Conservation (phyloP, 2,797 vertebrate species). For the Phoebastria nigripes region DNA sequence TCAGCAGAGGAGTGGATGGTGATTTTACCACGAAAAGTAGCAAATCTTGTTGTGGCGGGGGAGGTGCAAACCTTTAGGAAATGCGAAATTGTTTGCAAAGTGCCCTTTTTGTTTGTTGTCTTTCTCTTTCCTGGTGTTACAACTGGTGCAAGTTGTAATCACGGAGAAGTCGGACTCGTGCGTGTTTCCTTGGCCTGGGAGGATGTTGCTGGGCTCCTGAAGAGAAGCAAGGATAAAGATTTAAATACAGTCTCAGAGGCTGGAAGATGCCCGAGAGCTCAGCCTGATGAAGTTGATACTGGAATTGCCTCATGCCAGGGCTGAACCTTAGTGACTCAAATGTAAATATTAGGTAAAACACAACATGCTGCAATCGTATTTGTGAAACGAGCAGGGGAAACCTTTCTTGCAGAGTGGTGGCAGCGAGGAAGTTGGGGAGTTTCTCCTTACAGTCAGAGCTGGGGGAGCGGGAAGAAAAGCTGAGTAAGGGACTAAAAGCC, state of each 20-base stretch:
- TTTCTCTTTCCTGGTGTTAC: not conserved
- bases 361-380: not conserved
- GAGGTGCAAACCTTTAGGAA: not conserved
- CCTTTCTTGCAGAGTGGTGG: not conserved
- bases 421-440: accelerated
- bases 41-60: not conserved
- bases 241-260: not conserved
- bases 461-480: not conserved
- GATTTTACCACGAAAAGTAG: not conserved
- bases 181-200: not conserved
- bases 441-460: not conserved
- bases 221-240: not conserved
- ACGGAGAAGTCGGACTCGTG: accelerated
- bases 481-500: not conserved
- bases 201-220: not conserved
- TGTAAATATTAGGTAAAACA: not conserved
- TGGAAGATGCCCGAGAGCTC: not conserved
- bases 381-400: not conserved
- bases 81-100: not conserved
- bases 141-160: not conserved
- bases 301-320: not conserved
- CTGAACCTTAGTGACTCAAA: not conserved
- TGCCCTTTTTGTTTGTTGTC: not conserved
- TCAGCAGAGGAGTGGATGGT: not conserved
- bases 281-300: not conserved